Conservation (phyloP, 2,888 invertebrate species). For the Erebia epiphron region DNA sequence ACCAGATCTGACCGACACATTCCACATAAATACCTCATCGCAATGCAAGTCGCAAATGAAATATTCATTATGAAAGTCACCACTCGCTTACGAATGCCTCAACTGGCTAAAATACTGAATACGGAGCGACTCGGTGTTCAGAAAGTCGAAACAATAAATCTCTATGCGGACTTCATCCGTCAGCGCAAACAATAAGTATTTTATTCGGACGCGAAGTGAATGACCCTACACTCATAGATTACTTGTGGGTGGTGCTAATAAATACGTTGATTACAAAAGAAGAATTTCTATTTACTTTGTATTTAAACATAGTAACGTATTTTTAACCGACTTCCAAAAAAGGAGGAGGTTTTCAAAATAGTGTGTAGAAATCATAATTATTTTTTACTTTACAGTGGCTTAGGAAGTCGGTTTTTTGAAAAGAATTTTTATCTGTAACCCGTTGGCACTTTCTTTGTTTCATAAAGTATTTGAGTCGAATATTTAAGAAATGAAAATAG, state of each 20-base stretch:
- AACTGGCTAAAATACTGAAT: conserved; percentile 28
- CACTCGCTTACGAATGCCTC: conserved; percentile 30
- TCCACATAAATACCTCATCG: conserved; percentile 22
- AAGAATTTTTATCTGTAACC: too few species aligned
- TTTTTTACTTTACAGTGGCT: too few species aligned
- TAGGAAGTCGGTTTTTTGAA: too few species aligned
- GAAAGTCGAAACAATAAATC: conserved; percentile 42
- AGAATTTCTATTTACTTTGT: conserved; percentile 6
- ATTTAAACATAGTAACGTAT: neutral
- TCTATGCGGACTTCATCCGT: conserved; percentile 38
- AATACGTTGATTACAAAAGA: conserved; percentile 23
- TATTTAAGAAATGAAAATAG: neutral
- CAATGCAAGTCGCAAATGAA: conserved; percentile 27
- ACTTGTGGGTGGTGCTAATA: conserved; percentile 45
- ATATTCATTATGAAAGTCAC: conserved; percentile 28
- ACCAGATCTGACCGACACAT: conserved; percentile 17
- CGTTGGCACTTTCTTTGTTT: neutral
- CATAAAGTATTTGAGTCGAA: neutral
- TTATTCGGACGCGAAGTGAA: conserved; percentile 51
- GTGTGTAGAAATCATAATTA: too few species aligned
- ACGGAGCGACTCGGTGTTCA: conserved; percentile 28
- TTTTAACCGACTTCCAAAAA: too few species aligned
- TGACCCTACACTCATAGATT: conserved; percentile 48
- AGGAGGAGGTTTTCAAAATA: too few species aligned
- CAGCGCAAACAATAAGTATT: conserved; percentile 47